Conservation (phyloP, 2,797 vertebrate species). For the Nothura maculosa region DNA sequence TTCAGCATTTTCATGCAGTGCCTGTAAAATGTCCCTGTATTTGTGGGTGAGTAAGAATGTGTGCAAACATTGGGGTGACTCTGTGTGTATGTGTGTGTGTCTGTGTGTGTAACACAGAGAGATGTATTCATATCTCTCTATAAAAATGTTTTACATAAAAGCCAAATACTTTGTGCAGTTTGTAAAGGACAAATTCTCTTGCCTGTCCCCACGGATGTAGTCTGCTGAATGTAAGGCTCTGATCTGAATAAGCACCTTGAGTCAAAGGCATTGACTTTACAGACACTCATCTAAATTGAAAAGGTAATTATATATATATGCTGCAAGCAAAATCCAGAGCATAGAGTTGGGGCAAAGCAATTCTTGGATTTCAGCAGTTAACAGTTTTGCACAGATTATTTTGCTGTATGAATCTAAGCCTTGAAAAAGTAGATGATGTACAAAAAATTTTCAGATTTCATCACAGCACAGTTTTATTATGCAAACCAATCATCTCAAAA, state of each 20-base stretch:
- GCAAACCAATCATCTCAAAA: not conserved
- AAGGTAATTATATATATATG: not conserved
- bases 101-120: not conserved
- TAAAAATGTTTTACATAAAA: not conserved
- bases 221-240: not conserved
- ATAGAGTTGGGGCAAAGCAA: not conserved
- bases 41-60: not conserved
- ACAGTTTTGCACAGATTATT: not conserved
- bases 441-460: not conserved
- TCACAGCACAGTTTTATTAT: not conserved
- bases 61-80: not conserved
- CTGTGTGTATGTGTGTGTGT: too few species aligned
- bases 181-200: not conserved
- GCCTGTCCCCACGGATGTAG: not conserved
- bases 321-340: not conserved
- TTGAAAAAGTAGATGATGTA: not conserved
- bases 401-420: not conserved
- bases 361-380: not conserved
- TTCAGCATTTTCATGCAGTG: not conserved
- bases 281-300: not conserved
- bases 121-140: fast-evolving
- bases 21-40: not conserved
- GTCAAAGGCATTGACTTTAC: not conserved
- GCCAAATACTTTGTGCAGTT: not conserved
- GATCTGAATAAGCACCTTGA: not conserved